Evolutionary conservation across 2,888 invertebrate species (phyloP), one percentile per base, ranked within the genome.

Genomic region (Ectropis crepuscularia): DNA sequence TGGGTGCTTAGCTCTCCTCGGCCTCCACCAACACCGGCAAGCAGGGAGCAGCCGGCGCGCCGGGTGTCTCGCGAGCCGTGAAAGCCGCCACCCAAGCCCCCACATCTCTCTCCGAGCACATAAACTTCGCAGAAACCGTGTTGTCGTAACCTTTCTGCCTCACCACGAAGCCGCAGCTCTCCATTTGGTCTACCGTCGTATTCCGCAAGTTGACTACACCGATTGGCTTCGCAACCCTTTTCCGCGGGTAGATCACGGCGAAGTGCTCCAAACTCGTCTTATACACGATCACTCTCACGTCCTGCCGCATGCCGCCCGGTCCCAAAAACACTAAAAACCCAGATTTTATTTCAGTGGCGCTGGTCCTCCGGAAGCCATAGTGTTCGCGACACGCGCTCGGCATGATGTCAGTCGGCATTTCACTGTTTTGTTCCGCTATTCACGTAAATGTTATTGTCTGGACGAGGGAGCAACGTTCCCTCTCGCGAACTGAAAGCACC

Each of bases 91-190:
- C 80, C 95, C 95, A 95, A 43, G 94, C 89, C 36, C 94, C 94
- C 64, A 95, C 76, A 43, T 95, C 95, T 62, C 94, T 86, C 61
- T 93, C 90, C 16, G 94, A 88, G 70, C 95, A 95, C 71, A 94
- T 77, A 78, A 95, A 95, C 67, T 94, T 95, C 7, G 95, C 88
- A 1, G 93, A 92, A 68, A 94, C 91, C 11, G 94, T 93, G 37
- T 94, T 94, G 74, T 95, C 95, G 78, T 94, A 94, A n/a, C 94
- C 95, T 71, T 94, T 94, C 78, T 95, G 95, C 48, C 95, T 80
- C 7, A 95, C 91, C 42, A 90, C 85, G 75, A 95, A 94, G 0
- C 95, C 94, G 53, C 87, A 88, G 65, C 90, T 92, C 5, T 89
- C 87, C 46, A 88, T 87, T 53, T 91, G 88, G 71, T 95, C 94